Percentiles rank a stretch among this genome's conserved stretches.
Conservation (phyloP, 35 echinoderm and acorn worm species). For the Apostichopus japonicus region DNA sequence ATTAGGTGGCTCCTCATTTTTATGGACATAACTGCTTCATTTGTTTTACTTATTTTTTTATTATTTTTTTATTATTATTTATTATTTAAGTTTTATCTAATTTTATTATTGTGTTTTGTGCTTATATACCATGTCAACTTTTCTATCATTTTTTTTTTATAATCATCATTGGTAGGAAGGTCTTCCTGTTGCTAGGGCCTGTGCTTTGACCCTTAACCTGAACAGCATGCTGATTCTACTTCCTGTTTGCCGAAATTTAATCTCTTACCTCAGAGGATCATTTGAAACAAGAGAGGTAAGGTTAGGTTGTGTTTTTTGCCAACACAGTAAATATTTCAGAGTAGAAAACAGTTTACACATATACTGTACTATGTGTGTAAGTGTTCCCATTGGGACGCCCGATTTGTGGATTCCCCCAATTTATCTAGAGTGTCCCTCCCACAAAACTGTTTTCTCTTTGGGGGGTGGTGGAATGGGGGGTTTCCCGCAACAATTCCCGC, state of each 20-base stretch:
- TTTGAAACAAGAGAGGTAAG: conserved; percentile 80
- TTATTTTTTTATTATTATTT: too few relatives aligned
- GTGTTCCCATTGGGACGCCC: background rate
- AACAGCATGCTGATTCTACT: conserved; percentile 96
- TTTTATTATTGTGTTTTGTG: background rate
- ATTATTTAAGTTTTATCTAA: background rate
- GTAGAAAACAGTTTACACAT: too few relatives aligned
- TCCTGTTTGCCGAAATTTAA: conserved; percentile 91
- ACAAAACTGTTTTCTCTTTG: too few relatives aligned
- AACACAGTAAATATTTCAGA: too few relatives aligned
- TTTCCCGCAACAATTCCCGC: too few relatives aligned
- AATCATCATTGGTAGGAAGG: conserved; percentile 57
- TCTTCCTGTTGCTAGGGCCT: conserved; percentile 77
- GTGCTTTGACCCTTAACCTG: conserved; percentile 78
- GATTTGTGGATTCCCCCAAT: too few relatives aligned
- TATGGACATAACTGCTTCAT: too few relatives aligned
- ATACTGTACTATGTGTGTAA: background rate
- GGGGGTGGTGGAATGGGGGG: too few relatives aligned
- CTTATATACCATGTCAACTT: background rate
- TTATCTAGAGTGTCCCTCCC: too few relatives aligned
- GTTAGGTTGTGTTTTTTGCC: background rate
- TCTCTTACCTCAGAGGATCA: conserved; percentile 88
- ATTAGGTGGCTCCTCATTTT: too few relatives aligned
- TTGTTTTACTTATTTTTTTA: too few relatives aligned
- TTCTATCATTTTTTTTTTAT: conserved; percentile 10